Base-by-base conservation (phyloP, 1,140 invertebrate genomes). In the Cylas formicarius region DNA sequence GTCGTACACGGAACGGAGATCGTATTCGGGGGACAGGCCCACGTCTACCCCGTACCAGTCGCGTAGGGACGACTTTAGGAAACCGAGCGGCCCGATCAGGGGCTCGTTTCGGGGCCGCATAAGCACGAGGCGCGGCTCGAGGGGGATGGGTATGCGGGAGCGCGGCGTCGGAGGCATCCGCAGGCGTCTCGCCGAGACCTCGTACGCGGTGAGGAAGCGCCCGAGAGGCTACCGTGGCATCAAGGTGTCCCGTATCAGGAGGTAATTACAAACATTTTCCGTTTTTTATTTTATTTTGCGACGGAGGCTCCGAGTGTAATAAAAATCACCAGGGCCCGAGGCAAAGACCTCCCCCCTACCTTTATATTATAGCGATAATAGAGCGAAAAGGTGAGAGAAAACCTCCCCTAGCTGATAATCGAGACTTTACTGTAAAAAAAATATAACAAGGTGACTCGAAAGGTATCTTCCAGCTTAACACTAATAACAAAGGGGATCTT, bases 41-140 rank as follows among this genome's bases (percentile, higher is more conserved):
- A 20, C 50, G 43, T 37, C 46, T 41, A 33, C 47, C 34, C 43
- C 42, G 42, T 32, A 57, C 46, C 36, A 42, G 13, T 44, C 47
- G 19, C 54, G 56, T 48, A 52, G 59, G 43, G 62, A 65, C 27
- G 62, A 63, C 13, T 62, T 61, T 47, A 62, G 61, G 32, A 60
- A 54, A 48, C 61, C 62, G 10, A 40, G 54, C 17, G 48, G 53
- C 21, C 55, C 55, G 13, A 48, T 51, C 23, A 50, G 63, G 28
- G 61, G 61, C 21, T 49, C 55, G 34, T 60, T 60, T 39, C 50
- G 64, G 37, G 64, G 61, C 22, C 56, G 62, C 29, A 31, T 57
- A 22, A 60, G 49, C 37, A 50, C 57, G 23, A 58, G 62, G 37
- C 17, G 41, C 17, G 34, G 24, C 14, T 23, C 17, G 14, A 24